Evolutionary conservation across 2,888 invertebrate genomes (phyloP).

Genomic region (Ectemnius cavifrons): DNA sequence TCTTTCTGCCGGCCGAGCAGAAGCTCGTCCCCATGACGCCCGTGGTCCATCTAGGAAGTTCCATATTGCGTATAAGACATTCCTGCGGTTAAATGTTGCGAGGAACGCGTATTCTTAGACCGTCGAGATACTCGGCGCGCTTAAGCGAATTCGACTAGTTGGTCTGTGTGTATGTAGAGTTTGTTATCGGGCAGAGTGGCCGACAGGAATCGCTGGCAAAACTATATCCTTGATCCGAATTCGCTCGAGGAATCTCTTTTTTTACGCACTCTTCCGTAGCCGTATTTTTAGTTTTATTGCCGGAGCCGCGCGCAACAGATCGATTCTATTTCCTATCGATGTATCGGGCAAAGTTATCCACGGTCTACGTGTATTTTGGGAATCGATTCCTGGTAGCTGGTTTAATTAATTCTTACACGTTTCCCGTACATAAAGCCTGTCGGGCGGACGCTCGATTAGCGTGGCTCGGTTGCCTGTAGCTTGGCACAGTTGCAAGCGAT

Average conservation of each 20-base stretch:
- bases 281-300: conserved; percentile 5
- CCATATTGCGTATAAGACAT: conserved; percentile 50
- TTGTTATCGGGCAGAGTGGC: conserved; percentile 11
- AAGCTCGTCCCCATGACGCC: conserved; percentile 33
- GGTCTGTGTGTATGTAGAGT: background rate
- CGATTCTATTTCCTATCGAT: no score
- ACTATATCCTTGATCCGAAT: conserved; percentile 38
- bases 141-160: background rate
- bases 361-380: no score
- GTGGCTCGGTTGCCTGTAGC: no score
- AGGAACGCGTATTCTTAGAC: conserved; percentile 58
- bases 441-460: no score
- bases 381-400: no score
- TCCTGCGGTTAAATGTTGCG: conserved; percentile 54
- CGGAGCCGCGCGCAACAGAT: background rate
- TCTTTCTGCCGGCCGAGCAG: conserved; percentile 24
- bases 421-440: no score
- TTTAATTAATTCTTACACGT: no score
- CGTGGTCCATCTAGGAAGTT: conserved; percentile 53
- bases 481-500: no score
- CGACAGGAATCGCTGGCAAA: conserved; percentile 17
- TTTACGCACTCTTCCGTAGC: conserved; percentile 9
- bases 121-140: conserved; percentile 10
- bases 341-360: no score
- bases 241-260: background rate